Base-by-base conservation (phyloP, 2,113 vertebrate species). In the Bufo gargarizans region DNA sequence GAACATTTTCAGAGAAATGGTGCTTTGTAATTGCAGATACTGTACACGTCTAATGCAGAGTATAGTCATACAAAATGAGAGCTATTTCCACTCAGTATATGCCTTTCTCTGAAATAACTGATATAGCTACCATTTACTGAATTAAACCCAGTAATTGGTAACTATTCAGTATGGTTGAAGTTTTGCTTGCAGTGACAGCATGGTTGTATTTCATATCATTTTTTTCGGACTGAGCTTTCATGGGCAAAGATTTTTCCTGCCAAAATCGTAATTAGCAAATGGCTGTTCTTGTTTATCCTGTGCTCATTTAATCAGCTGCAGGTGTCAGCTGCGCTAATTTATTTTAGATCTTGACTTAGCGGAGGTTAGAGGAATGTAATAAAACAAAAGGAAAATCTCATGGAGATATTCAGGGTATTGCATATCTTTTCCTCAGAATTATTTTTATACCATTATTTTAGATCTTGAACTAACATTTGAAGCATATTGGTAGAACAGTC, bases 251-350 rank as follows among this genome's bases (percentile, higher is more conserved):
- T 81, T 81, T 81, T 81, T 45, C 78, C 78, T 81, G 78, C 78
- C 78, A 81, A 81, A 58, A 81, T 61, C 6, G 71, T 76, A 85
- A 85, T 85, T 85, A 85, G 84, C 84, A 85, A 85, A 85, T 85
- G 53, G 55, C 69, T 85, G 67, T 85, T 61, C 78, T 81, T 81
- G 78, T 81, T 81, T 81, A 81, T 81, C 78, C 78, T 85, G 50
- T 45, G 69, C 16, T 72, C 49, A 85, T 85, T 85, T 76, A 84
- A 85, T 85, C 67, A 85, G 76, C 69, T 47, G 67, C 69, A 85
- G 84, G 84, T 85, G 84, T 85, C 84, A 85, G 69, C 84, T 85
- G 84, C 67, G 13, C 22, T 59, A 85, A 85, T 76, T 56, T 85
- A 76, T 76, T 85, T 85, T 71, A 85, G 11, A 55, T 74, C n/a